Evolutionary conservation across 1,140 invertebrate species (phyloP).

Genomic region (Hycleus cichorii): DNA sequence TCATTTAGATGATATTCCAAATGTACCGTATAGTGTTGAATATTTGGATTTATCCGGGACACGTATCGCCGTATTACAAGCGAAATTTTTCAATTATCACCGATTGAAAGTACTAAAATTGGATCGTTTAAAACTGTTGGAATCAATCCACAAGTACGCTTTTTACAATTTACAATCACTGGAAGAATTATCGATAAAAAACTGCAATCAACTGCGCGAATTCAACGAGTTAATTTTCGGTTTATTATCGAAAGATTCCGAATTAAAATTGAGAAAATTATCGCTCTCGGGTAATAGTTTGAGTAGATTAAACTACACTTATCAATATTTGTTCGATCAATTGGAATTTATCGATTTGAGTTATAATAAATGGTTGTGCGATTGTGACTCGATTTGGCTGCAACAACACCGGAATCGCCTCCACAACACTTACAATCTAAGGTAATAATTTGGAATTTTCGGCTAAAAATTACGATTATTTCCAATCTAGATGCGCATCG

Average conservation of each 20-base stretch:
- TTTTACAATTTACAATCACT: conserved; percentile 36
- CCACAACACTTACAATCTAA: conserved; percentile 24
- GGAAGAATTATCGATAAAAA: conserved; percentile 30
- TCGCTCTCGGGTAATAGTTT: conserved; percentile 33
- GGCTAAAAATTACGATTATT: neutral
- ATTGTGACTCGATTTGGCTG: conserved; percentile 37
- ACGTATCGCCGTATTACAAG: conserved; percentile 25
- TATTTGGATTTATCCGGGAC: conserved; percentile 38
- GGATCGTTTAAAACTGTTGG: conserved; percentile 31
- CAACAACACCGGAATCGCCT: conserved; percentile 24
- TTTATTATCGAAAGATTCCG: conserved; percentile 21
- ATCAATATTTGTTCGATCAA: conserved; percentile 29
- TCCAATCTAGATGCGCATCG: conserved; percentile 25
- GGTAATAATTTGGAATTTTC: conserved; percentile 16
- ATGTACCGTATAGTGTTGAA: conserved; percentile 25
- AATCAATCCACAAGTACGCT: conserved; percentile 32
- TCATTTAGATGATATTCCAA: conserved; percentile 27
- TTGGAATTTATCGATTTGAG: conserved; percentile 32
- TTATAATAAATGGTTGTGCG: conserved; percentile 35
- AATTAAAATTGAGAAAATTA: conserved; percentile 24
- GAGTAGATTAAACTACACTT: conserved; percentile 30
- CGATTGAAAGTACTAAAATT: conserved; percentile 31
- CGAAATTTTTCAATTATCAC: conserved; percentile 30
- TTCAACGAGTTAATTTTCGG: conserved; percentile 36
- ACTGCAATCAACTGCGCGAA: conserved; percentile 29